A percentile compares a stretch with the other conserved stretches of the same genome.
Conservation (phyloP, 2,113 vertebrate genomes). For the Tragelaphus imberbis region DNA sequence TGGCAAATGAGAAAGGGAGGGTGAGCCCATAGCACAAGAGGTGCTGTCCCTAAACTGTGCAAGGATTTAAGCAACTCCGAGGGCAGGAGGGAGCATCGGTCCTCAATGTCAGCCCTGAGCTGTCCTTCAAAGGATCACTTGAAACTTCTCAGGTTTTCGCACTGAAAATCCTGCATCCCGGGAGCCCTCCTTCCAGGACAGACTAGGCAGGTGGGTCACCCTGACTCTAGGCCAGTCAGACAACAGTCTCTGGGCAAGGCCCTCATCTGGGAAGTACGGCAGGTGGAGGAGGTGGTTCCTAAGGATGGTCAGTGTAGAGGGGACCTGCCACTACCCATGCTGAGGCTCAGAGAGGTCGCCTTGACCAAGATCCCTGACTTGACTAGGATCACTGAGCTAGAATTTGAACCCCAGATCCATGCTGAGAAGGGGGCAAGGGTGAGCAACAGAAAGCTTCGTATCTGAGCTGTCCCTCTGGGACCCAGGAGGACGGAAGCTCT, state of each 20-base stretch:
- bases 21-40: conserved; percentile 59
- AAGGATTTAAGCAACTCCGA: conserved; percentile 57
- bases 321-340: not conserved
- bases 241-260: not conserved
- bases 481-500: not conserved
- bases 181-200: not conserved
- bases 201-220: not conserved
- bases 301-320: not conserved
- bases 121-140: conserved; percentile 59
- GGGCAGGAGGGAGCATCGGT: conserved; percentile 58
- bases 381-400: not conserved
- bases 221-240: not conserved
- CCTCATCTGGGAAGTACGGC: not conserved
- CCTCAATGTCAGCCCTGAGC: conserved; percentile 55
- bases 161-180: not conserved
- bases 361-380: not conserved
- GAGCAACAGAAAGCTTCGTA: not conserved
- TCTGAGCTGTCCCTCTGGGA: not conserved
- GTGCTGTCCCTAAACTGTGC: conserved; percentile 53
- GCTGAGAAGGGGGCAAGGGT: not conserved
- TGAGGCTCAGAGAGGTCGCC: not conserved
- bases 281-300: not conserved
- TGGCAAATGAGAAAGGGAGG: conserved; percentile 52
- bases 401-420: not conserved
- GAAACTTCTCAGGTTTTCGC: not conserved